These are phyloP conservation scores for Mallotus villosus DNA, from an alignment of 2,797 vertebrate species.

Conservation along the genomic window DNA sequence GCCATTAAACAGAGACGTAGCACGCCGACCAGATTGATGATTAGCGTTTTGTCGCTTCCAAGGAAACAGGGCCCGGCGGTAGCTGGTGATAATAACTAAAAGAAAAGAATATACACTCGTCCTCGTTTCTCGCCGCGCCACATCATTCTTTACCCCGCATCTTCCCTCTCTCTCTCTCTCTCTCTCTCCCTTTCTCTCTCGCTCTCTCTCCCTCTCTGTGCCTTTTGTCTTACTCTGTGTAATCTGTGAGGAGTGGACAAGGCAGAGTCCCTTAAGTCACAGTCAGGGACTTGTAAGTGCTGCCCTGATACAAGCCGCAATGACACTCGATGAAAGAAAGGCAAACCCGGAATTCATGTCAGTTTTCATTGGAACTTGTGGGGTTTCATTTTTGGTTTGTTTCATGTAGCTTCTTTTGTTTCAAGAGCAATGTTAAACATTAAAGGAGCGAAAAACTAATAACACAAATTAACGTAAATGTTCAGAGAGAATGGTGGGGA, in stretches of 20 bases:
- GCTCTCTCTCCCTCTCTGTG: constrained; percentile 63
- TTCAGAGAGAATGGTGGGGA: not conserved
- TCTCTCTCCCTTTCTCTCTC: constrained; percentile 39
- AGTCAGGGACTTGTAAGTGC: constrained; percentile 74
- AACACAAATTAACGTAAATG: no score
- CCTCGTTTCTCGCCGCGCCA: constrained; percentile 23
- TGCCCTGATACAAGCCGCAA: constrained; percentile 70
- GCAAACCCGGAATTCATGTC: constrained; percentile 66
- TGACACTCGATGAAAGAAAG: constrained; percentile 70
- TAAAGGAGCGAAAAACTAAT: no score
- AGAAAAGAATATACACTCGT: constrained; percentile 29
- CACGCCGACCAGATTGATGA: constrained; percentile 91
- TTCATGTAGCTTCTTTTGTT: constrained; percentile 59
- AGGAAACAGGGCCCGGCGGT: constrained; percentile 78
- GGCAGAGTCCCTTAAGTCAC: constrained; percentile 76
- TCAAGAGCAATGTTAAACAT: constrained; percentile 64
- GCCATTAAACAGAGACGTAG: constrained; percentile 93
- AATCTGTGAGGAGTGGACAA: constrained; percentile 79
- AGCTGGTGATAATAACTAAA: constrained; percentile 82
- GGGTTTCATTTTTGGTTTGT: constrained; percentile 38
- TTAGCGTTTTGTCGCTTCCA: constrained; percentile 82
- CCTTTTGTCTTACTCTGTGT: constrained; percentile 82
- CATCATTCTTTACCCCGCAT: constrained; percentile 43
- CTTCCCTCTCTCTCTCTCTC: constrained; percentile 15
- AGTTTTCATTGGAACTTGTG: constrained; percentile 68